Evolutionary conservation across 2,113 vertebrate genomes (phyloP), one percentile per base, ranked within the genome.

Genomic region (Urocitellus parryii): DNA sequence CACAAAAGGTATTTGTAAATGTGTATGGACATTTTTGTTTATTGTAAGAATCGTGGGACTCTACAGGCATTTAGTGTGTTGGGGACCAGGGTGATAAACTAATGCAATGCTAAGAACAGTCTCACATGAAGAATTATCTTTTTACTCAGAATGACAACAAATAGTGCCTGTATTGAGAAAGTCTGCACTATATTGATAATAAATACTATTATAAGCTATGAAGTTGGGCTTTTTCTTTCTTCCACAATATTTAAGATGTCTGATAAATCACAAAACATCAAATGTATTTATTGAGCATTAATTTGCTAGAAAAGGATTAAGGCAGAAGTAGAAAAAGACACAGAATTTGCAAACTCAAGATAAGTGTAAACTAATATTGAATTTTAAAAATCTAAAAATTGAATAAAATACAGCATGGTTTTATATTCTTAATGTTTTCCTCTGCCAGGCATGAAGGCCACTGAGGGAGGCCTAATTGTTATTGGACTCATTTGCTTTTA

Each of bases 351-450:
- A 65, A 77, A 80, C 8, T 89, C 63, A 89, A 82, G 10, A 29
- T 56, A 89, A 96, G 61, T 32, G 79, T 17, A 87, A 96, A 84
- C n/a, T 27, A 72, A 96, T 77, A 34, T 74, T 84, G 61, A 91
- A 93, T 89, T 67, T 56, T 7, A 56, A 85, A 90, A 89, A 88
- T 16, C 24, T 82, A 63, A 96, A 97, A 80, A 96, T 24, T 63
- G 61, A 87, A 73, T 63, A 91, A 93, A 84, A 65, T 67, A 32
- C 32, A 67, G 51, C 84, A 45, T n/a, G 34, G 32, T 92, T 90
- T 78, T 89, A 56, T 95, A 56, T 91, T 77, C 34, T 73, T 90
- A 87, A 86, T 48, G 10, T 96, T 86, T 87, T 61, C 90, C 45
- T n/a, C 32, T 82, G 63, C 53, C 39, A 86, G 42, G 13, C 22